phyloP scores from a whole-genome alignment of 2,888 invertebrate genomes.

The Synergus itoensis region DNA sequence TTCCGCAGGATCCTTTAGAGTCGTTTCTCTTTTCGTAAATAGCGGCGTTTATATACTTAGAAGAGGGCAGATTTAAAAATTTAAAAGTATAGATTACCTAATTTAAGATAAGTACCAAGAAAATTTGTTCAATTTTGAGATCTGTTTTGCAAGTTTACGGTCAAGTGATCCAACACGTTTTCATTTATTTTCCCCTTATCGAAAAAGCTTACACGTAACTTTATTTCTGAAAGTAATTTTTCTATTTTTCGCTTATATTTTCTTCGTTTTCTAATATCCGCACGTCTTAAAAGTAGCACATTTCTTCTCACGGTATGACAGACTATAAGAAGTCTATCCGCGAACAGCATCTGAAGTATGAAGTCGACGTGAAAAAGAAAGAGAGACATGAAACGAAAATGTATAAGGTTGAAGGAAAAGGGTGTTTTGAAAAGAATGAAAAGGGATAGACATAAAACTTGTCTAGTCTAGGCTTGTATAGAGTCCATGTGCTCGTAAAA shows the following conservation, averaged over 20 bases:
- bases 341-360: slow-evolving; percentile 36
- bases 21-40: no score
- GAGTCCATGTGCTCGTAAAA: slow-evolving; percentile 28
- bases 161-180: background rate
- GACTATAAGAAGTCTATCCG: slow-evolving; percentile 38
- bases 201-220: background rate
- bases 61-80: no score
- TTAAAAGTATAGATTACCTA: no score
- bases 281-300: slow-evolving; percentile 21
- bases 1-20: no score
- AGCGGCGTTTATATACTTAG: no score
- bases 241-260: slow-evolving; percentile 8
- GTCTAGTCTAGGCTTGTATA: slow-evolving; percentile 14
- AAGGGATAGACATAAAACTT: slow-evolving; percentile 21
- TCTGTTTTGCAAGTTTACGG: background rate
- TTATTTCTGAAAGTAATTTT: slow-evolving; percentile 30
- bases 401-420: slow-evolving; percentile 32
- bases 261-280: slow-evolving; percentile 31
- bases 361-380: slow-evolving; percentile 20
- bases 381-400: slow-evolving; percentile 18
- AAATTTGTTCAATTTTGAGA: no score
- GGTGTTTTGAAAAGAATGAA: slow-evolving; percentile 30
- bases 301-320: slow-evolving; percentile 17
- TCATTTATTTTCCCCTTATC: background rate
- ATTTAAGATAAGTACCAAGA: no score